Evolutionary conservation across 2,888 invertebrate species (phyloP).

Genomic region (Volucella bombylans): DNA sequence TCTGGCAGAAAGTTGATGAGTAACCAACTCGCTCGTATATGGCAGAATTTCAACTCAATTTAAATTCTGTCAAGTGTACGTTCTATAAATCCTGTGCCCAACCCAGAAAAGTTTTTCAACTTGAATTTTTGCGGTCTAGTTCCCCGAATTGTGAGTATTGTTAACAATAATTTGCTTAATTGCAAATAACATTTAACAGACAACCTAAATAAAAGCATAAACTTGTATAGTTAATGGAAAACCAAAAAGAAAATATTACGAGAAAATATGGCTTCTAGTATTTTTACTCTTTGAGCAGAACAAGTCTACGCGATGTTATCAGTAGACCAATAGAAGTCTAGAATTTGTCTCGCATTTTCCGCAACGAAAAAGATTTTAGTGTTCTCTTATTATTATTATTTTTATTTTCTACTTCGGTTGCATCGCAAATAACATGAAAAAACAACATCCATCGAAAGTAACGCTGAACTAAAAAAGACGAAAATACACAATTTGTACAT

Average conservation of each 20-base stretch:
- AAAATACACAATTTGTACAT: slow-evolving; percentile 35
- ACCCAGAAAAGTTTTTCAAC: slow-evolving; percentile 72
- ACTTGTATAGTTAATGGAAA: slow-evolving; percentile 4
- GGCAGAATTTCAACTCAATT: slow-evolving; percentile 65
- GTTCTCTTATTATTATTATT: slow-evolving; percentile 23
- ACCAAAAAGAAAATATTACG: slow-evolving; percentile 18
- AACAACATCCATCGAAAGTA: slow-evolving; percentile 51
- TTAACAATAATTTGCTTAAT: slow-evolving; percentile 16
- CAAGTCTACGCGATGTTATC: slow-evolving; percentile 54
- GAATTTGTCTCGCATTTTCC: slow-evolving; percentile 18
- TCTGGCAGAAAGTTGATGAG: slow-evolving; percentile 71
- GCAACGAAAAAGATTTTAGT: slow-evolving; percentile 46
- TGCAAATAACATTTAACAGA: slow-evolving; percentile 20
- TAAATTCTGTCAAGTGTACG: slow-evolving; percentile 73
- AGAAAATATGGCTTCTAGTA: slow-evolving; percentile 71
- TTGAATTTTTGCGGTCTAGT: slow-evolving; percentile 59
- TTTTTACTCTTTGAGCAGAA: slow-evolving; percentile 54
- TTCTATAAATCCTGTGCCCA: slow-evolving; percentile 72
- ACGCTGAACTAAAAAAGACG: slow-evolving; percentile 19
- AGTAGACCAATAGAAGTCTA: slow-evolving; percentile 35
- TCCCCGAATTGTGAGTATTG: slow-evolving; percentile 65
- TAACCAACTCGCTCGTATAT: slow-evolving; percentile 69
- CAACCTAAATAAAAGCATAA: slow-evolving; percentile 3
- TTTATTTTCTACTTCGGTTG: slow-evolving; percentile 8
- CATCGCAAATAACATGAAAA: slow-evolving; percentile 11